phyloP scores from a whole-genome alignment of 2,888 invertebrate species.

The Cremastobaeus sp. region DNA sequence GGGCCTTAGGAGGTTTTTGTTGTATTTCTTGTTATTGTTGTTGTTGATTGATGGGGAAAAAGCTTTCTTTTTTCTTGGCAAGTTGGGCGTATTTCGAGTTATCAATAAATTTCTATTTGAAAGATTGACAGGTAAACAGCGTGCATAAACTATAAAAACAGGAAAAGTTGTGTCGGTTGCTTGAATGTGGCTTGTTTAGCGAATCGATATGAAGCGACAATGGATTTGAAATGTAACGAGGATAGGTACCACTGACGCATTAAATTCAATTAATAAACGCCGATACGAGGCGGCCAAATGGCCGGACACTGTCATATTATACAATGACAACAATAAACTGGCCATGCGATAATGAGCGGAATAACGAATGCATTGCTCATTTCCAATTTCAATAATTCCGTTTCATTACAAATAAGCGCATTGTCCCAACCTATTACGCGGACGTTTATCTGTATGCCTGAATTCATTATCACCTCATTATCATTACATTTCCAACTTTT shows the following conservation, averaged over 20 bases:
- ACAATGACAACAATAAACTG: slow-evolving; percentile 50
- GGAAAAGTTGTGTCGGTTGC: too few species aligned
- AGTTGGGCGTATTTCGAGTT: too few species aligned
- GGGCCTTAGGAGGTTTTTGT: too few species aligned
- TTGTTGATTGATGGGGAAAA: too few species aligned
- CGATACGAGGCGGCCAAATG: slow-evolving; percentile 28
- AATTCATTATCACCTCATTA: slow-evolving; percentile 25
- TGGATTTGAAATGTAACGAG: slow-evolving; percentile 18
- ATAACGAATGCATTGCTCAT: slow-evolving; percentile 40
- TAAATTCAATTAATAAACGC: slow-evolving; percentile 53
- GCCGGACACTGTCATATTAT: slow-evolving; percentile 37
- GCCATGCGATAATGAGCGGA: slow-evolving; percentile 49
- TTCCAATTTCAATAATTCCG: slow-evolving; percentile 52
- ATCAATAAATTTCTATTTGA: too few species aligned
- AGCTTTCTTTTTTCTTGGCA: too few species aligned
- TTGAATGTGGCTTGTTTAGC: too few species aligned
- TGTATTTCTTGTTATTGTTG: too few species aligned
- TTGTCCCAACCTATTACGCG: slow-evolving; percentile 25
- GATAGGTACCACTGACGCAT: slow-evolving; percentile 19
- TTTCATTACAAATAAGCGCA: slow-evolving; percentile 14
- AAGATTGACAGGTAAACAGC: too few species aligned
- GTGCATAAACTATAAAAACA: too few species aligned
- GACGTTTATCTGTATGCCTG: slow-evolving; percentile 10
- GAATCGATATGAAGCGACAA: slow-evolving; percentile 9
- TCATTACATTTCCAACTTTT: too few species aligned